A percentile compares a stretch with the other conserved stretches of the same genome.
Evolutionary conservation across 2,113 vertebrate species (phyloP).

Genomic region (Uria lomvia): DNA sequence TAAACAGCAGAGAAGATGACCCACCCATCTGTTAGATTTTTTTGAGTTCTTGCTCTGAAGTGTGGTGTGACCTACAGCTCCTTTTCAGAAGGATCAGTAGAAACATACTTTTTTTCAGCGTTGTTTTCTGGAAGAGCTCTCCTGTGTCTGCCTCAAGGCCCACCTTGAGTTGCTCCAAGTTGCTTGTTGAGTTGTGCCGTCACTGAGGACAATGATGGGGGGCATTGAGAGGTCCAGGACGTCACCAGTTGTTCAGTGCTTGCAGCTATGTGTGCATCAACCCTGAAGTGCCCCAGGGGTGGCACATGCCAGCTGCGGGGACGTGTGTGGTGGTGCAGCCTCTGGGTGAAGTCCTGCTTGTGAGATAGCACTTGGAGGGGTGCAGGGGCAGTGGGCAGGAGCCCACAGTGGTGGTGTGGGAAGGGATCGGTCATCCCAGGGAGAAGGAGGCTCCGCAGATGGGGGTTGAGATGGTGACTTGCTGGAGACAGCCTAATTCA

Average conservation of each 20-base stretch:
- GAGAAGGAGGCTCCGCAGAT: background rate
- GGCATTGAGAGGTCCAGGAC: background rate
- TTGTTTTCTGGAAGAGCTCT: background rate
- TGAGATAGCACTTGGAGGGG: fast-evolving
- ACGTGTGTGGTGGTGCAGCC: fast-evolving
- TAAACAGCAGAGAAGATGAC: background rate
- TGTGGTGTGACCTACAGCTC: background rate
- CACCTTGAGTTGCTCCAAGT: background rate
- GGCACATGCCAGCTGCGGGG: background rate
- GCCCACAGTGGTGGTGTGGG: background rate
- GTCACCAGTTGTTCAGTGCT: background rate
- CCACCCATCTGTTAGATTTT: background rate
- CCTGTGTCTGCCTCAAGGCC: background rate
- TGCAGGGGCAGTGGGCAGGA: background rate
- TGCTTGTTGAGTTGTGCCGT: background rate
- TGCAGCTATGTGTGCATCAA: background rate
- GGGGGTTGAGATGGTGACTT: background rate
- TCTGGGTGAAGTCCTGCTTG: background rate
- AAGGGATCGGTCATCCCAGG: background rate
- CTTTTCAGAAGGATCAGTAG: background rate
- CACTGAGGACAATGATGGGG: background rate
- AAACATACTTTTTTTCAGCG: fast-evolving
- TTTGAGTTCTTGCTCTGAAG: background rate
- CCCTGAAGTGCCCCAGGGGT: background rate
- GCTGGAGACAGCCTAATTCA: background rate